phyloP scores from a whole-genome alignment of 1,140 invertebrate species.

The Stegodyphus dumicola region DNA sequence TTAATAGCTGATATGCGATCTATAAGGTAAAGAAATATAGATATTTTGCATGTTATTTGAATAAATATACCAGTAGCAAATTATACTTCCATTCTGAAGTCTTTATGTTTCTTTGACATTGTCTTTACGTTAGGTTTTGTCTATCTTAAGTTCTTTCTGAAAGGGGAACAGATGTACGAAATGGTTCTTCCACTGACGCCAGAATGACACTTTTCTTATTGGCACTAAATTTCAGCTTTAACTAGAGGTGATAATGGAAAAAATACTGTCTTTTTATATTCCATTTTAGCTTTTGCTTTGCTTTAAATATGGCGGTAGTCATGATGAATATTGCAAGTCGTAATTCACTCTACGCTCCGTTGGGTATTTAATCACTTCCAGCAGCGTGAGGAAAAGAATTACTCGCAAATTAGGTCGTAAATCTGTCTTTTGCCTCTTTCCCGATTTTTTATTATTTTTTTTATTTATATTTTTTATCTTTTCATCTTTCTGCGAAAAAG shows the following conservation, averaged over 20 bases:
- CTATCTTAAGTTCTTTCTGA: conserved; percentile 1
- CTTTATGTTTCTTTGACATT: not conserved
- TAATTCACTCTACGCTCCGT: conserved; percentile 32
- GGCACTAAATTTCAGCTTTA: conserved; percentile 25
- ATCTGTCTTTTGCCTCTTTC: conserved; percentile 41
- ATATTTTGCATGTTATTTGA: too few species aligned
- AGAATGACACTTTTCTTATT: conserved; percentile 40
- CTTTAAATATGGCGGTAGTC: conserved; percentile 25
- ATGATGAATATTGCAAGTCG: conserved; percentile 41
- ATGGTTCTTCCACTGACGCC: conserved; percentile 11
- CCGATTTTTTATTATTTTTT: conserved; percentile 1
- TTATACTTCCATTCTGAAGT: not conserved
- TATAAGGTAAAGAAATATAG: too few species aligned
- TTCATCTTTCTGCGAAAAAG: not conserved
- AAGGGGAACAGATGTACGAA: conserved; percentile 16
- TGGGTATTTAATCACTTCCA: conserved; percentile 58
- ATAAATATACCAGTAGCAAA: too few species aligned
- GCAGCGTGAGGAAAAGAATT: conserved; percentile 33
- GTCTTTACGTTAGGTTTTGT: not conserved
- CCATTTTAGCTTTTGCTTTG: not conserved
- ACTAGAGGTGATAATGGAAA: not conserved
- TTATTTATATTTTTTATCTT: not conserved
- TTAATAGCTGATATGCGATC: too few species aligned
- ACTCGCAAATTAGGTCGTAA: conserved; percentile 53
- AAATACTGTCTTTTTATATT: conserved; percentile 7